Evolutionary conservation across 2,113 vertebrate genomes (phyloP).

Genomic region (Heterotilapia buettikoferi): DNA sequence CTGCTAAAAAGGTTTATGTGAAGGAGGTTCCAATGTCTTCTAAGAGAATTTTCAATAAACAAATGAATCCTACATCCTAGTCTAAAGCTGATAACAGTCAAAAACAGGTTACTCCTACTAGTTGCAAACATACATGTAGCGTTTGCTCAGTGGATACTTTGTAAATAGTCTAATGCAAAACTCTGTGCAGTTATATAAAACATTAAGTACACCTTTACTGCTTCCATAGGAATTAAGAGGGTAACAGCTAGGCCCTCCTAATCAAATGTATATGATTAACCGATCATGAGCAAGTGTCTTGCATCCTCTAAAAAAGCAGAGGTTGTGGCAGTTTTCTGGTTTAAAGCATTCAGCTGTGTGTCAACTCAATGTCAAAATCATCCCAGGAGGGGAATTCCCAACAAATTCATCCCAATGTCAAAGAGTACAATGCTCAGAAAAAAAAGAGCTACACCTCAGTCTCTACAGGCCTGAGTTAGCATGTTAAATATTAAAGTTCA

Average conservation of each 20-base stretch:
- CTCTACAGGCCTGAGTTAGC: background rate
- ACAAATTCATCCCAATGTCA: background rate
- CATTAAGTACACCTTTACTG: background rate
- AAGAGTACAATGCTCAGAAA: background rate
- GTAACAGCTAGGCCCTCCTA: background rate
- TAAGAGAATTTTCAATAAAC: background rate
- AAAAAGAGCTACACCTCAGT: background rate
- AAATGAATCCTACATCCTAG: background rate
- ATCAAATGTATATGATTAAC: background rate
- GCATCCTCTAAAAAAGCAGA: background rate
- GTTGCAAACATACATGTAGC: background rate
- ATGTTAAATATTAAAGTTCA: background rate
- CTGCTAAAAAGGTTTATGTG: background rate
- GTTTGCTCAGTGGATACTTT: background rate
- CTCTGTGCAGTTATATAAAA: background rate
- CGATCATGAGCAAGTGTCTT: background rate
- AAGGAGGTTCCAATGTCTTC: background rate
- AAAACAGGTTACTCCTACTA: background rate
- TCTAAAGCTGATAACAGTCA: background rate
- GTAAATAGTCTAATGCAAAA: background rate
- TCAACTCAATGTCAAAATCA: no score
- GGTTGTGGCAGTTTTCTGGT: no score
- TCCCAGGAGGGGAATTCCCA: background rate
- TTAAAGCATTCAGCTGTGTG: no score
- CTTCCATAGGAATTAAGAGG: background rate